Conservation (phyloP, 2,113 vertebrate species). For the Scytalopus superciliaris region DNA sequence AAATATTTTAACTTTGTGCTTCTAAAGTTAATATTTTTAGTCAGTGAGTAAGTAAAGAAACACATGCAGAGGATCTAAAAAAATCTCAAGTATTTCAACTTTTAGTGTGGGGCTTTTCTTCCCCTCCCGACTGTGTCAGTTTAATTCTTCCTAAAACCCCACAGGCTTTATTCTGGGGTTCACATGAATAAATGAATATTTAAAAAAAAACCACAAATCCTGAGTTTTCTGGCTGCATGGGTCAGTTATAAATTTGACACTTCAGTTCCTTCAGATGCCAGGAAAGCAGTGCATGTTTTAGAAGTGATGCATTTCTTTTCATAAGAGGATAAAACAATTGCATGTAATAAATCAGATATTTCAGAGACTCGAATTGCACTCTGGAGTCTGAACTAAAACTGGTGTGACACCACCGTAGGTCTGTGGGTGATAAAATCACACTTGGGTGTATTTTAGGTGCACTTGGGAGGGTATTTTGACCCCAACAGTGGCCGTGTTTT, state of each 20-base stretch:
- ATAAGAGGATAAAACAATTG: background rate
- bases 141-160: background rate
- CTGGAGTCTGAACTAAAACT: background rate
- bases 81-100: background rate
- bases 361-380: background rate
- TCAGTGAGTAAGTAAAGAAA: background rate
- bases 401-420: background rate
- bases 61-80: background rate
- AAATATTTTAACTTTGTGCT: conserved; percentile 6
- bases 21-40: conserved; percentile 16
- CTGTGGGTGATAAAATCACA: background rate
- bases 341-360: background rate
- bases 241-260: background rate
- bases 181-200: background rate
- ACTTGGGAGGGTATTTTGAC: background rate
- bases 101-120: background rate
- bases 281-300: background rate
- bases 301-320: background rate
- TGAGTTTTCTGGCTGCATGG: background rate
- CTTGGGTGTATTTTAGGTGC: background rate
- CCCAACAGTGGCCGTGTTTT: background rate
- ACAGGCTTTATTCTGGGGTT: background rate
- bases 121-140: background rate
- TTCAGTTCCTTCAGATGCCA: background rate
- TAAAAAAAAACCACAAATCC: background rate